Evolutionary conservation across 2,888 invertebrate species (phyloP).

Genomic region (Catocala sponsa): DNA sequence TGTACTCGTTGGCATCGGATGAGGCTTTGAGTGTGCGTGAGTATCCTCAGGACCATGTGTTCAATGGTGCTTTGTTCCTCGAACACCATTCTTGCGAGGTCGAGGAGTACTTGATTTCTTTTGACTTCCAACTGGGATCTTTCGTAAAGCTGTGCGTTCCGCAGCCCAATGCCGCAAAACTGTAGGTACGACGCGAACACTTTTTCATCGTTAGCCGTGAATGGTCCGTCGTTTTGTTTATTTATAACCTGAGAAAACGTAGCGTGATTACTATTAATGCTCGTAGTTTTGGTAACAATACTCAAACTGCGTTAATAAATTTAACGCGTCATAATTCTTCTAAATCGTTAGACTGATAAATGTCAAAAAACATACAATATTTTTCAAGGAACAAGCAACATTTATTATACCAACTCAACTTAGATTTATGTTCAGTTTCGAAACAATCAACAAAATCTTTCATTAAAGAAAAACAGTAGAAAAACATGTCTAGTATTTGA

Average conservation of each 20-base stretch:
- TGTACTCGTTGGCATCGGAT: conserved; percentile 98
- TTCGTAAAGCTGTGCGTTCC: conserved; percentile 98
- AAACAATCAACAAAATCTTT: conserved; percentile 29
- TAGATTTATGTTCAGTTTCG: conserved; percentile 39
- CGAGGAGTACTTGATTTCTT: conserved; percentile 97
- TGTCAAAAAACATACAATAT: not conserved
- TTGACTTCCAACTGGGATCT: conserved; percentile 98
- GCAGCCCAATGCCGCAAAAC: conserved; percentile 98
- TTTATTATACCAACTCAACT: conserved; percentile 8
- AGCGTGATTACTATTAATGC: conserved; percentile 16
- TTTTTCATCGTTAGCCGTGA: conserved; percentile 95
- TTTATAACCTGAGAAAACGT: conserved; percentile 91
- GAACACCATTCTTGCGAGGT: conserved; percentile 98
- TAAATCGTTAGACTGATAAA: not conserved
- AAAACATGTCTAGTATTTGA: conserved; percentile 28
- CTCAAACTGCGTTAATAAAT: not conserved
- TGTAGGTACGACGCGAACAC: conserved; percentile 97
- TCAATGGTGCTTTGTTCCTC: conserved; percentile 99
- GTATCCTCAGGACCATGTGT: conserved; percentile 97
- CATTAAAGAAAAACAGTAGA: conserved; percentile 17
- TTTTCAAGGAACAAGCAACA: conserved; percentile 1
- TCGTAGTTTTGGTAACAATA: not conserved
- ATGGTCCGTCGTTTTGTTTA: conserved; percentile 94
- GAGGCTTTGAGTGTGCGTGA: conserved; percentile 97
- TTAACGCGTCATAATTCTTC: not conserved